Evolutionary conservation across 2,888 invertebrate genomes (phyloP), one percentile per base, ranked within the genome.

Genomic region (Catocala sponsa): DNA sequence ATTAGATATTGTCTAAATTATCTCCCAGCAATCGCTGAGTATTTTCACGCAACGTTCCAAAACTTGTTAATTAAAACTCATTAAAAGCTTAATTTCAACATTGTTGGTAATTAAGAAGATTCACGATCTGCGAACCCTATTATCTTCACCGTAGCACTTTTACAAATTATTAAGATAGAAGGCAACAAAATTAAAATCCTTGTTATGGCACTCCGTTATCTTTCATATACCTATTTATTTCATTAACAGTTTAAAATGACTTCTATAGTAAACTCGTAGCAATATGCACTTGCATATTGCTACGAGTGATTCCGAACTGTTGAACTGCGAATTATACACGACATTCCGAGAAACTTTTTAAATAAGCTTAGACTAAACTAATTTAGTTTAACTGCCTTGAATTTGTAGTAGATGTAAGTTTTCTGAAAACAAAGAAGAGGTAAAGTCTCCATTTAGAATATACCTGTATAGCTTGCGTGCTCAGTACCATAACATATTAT

Each of bases 11-110:
- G 72, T 76, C 76, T 73, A 78, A 78, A 78, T 74, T 79, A 82
- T 80, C 79, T 81, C 70, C 70, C 75, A 73, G 79, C 81, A 84
- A 87, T 86, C 84, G 82, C 83, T 85, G 81, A 82, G 83, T 83
- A 86, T 84, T 85, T 89, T 86, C 87, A 88, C 84, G 84, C 85
- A 84, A 84, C 83, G 85, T 88, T 84, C 84, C 81, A 78, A 87
- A 91, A 91, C 87, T 91, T 91, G 88, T 90, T 92, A 92, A 92
- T 92, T 91, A 91, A 92, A 92, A 91, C 89, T 91, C 89, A 91
- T 91, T 92, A 90, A 89, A 90, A 90, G 90, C 91, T 90, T 91
- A 91, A 91, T 91, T 91, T 91, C 86, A 85, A 90, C 90, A 91
- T 90, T 90, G 91, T 88, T 89, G 91, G 91, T 88, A 91, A 91